Percentiles rank a stretch among this genome's conserved stretches.
Conservation (phyloP, 2,888 invertebrate genomes). For the Seira sanloemensis region DNA sequence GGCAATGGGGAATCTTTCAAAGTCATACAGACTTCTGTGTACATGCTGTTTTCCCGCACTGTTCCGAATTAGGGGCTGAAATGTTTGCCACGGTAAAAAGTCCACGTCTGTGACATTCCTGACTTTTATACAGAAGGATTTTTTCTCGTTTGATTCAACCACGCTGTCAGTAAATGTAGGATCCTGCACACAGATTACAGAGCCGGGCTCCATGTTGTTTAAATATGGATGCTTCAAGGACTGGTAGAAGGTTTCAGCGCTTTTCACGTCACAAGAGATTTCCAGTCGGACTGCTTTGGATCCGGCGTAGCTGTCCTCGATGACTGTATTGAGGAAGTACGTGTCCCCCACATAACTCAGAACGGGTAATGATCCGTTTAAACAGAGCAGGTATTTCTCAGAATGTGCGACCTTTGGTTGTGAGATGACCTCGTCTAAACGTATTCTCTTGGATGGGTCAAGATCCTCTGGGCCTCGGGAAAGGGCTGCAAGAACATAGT, state of each 20-base stretch:
- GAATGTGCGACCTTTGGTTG: not conserved
- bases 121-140: not conserved
- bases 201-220: constrained; percentile 15
- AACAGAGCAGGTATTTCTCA: constrained; percentile 5
- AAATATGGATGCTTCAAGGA: constrained; percentile 24
- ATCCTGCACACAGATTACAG: constrained; percentile 2
- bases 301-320: not conserved
- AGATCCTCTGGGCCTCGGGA: not conserved
- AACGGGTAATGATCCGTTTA: constrained; percentile 29
- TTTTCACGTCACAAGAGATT: constrained; percentile 7
- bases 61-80: not conserved
- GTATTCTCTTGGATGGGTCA: not conserved
- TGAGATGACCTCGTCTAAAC: constrained; percentile 11
- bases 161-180: constrained; percentile 11
- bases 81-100: not conserved
- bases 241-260: constrained; percentile 1
- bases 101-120: not conserved
- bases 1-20: not conserved
- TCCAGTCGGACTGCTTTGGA: not conserved
- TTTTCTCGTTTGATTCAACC: not conserved
- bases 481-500: not conserved
- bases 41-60: not conserved
- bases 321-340: constrained; percentile 17
- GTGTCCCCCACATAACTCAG: not conserved
- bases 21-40: not conserved